Conservation (phyloP, 2,888 invertebrate genomes). For the Eremobia ochroleuca region DNA sequence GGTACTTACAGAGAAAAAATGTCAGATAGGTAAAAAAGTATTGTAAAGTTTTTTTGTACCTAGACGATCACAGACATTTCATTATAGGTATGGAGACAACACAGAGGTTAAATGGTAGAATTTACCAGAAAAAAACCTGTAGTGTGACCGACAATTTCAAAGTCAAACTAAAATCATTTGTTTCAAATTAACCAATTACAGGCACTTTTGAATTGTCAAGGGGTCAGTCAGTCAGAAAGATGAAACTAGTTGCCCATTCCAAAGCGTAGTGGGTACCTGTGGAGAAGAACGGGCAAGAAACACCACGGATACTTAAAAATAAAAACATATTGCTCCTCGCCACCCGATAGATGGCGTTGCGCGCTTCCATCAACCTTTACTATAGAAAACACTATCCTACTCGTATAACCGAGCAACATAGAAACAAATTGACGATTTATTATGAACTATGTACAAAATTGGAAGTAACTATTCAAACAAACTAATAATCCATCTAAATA, state of each 20-base stretch:
- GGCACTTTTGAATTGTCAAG: not conserved
- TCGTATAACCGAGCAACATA: not conserved
- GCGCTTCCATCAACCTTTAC: not conserved
- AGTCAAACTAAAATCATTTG: not conserved
- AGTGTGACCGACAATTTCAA: not conserved
- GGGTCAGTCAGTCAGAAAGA: not conserved
- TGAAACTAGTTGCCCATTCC: not conserved
- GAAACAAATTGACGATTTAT: constrained; percentile 1
- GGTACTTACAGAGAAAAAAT: not conserved
- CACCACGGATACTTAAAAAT: not conserved
- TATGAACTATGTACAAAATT: not conserved
- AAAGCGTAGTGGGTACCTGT: not conserved
- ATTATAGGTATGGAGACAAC: not conserved
- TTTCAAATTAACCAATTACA: not conserved
- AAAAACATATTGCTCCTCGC: not conserved
- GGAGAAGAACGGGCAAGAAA: not conserved
- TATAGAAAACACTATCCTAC: not conserved
- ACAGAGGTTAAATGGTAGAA: not conserved
- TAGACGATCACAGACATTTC: not conserved
- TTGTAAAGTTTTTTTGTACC: not conserved
- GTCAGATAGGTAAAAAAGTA: not conserved
- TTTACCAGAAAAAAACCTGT: not conserved
- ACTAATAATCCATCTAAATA: constrained; percentile 2
- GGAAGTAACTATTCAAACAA: not conserved
- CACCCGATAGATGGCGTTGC: constrained; percentile 54